A percentile compares a stretch with the other conserved stretches of the same genome.
Conservation (phyloP, 2,888 invertebrate species). For the Rotaria sp. region DNA sequence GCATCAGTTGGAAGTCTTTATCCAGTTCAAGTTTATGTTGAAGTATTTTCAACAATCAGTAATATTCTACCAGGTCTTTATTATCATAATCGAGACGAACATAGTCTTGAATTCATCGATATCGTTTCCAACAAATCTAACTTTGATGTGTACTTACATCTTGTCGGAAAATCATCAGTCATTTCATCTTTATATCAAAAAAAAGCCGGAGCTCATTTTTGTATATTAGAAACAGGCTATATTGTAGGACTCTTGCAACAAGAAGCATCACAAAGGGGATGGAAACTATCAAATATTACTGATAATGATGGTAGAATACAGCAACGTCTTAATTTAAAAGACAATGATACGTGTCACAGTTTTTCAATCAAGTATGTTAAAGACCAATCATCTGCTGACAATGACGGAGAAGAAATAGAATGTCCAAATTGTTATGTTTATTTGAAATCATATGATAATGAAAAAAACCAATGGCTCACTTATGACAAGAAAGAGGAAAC, state of each 20-base stretch:
- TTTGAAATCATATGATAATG: background rate
- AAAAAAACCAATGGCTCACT: background rate
- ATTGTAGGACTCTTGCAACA: background rate
- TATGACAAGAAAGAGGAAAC: background rate
- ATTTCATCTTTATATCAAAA: background rate
- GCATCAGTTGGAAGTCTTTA: background rate
- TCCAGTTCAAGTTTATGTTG: background rate
- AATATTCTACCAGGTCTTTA: background rate
- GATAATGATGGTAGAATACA: background rate
- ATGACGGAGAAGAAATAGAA: background rate
- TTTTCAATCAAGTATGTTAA: background rate
- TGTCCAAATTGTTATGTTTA: background rate
- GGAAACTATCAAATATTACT: background rate
- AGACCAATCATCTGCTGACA: background rate
- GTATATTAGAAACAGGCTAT: conserved; percentile 17
- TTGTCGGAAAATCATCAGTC: background rate
- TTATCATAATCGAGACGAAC: conserved; percentile 25
- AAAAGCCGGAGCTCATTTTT: background rate
- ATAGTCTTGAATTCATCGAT: background rate
- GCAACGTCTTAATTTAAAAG: background rate
- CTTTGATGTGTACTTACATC: background rate
- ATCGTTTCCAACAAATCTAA: background rate
- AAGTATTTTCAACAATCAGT: background rate
- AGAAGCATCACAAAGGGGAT: background rate
- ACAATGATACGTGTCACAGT: background rate